A percentile compares a stretch with the other conserved stretches of the same genome.
phyloP scores from a whole-genome alignment of 2,888 invertebrate genomes.

The Ophion ellenae region DNA sequence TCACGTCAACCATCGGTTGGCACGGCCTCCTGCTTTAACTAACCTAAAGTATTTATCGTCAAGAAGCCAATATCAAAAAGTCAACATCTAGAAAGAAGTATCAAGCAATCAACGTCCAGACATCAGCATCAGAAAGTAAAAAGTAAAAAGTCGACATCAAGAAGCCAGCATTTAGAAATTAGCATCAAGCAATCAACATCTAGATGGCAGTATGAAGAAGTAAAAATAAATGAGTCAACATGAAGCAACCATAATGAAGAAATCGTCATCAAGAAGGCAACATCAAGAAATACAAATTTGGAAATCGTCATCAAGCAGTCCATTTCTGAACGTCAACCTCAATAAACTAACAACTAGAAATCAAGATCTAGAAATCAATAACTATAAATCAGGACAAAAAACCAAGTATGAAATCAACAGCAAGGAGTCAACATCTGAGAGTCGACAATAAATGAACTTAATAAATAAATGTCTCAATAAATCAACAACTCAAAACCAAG shows the following conservation, averaged over 20 bases:
- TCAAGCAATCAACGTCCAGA: neutral
- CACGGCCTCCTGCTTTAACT: neutral
- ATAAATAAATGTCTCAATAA: neutral
- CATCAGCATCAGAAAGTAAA: too few species aligned
- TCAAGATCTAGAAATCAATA: neutral
- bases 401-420: too few species aligned
- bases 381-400: neutral
- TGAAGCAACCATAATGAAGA: too few species aligned
- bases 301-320: too few species aligned
- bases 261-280: neutral
- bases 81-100: neutral
- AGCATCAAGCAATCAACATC: too few species aligned
- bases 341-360: neutral
- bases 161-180: too few species aligned
- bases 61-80: neutral
- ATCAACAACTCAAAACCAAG: too few species aligned
- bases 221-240: too few species aligned
- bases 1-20: neutral
- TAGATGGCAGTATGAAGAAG: too few species aligned
- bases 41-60: neutral
- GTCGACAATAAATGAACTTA: neutral
- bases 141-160: too few species aligned
- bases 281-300: neutral
- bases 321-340: too few species aligned
- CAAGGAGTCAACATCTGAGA: too few species aligned